Evolutionary conservation across 2,113 vertebrate genomes (phyloP), one percentile per base, ranked within the genome.

Genomic region (Perccottus glenii): DNA sequence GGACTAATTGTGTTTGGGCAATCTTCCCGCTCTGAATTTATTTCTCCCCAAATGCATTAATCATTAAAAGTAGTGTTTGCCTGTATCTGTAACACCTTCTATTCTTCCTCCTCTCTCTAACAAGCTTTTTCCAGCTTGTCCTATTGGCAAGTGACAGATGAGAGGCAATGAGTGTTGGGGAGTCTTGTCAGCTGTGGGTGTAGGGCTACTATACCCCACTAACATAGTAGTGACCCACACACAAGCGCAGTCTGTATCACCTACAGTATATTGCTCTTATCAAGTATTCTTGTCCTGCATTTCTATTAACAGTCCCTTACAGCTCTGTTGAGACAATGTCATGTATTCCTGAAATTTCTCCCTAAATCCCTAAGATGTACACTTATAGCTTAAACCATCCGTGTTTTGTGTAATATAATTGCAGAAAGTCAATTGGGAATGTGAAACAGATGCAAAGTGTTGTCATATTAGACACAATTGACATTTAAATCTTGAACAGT

Each of bases 1-100:
- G 80, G 87, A 90, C 89, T 91, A 91, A 93, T 92, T 89, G 89
- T 87, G 84, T 90, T 90, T 90, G 87, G 84, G 84, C 88, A 87
- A 89, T 87, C 90, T 86, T 86, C 81, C 83, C 87, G 88, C 78
- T 90, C 83, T 87, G 83, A 90, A 89, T 93, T 85, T 85, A 88
- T 91, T 92, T 91, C 85, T 75, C 80, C 55, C 75, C 67, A 76
- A 86, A 85, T 82, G 66, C 87, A 91, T 92, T 92, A 89, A 92
- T 92, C 89, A 92, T 90, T 81, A 74, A 67, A 82, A 88, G 88
- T 85, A 80, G 74, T 82, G 85, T 90, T 88, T 88, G 84, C 75
- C 85, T 79, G 70, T 85, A 85, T 81, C 84, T 87, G 75, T 78
- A 78, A 70, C 75, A 66, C 52, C 73, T 55, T 46, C 33, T 2